Evolutionary conservation across 2,888 invertebrate species (phyloP).

Genomic region (Crocallis elinguaria): DNA sequence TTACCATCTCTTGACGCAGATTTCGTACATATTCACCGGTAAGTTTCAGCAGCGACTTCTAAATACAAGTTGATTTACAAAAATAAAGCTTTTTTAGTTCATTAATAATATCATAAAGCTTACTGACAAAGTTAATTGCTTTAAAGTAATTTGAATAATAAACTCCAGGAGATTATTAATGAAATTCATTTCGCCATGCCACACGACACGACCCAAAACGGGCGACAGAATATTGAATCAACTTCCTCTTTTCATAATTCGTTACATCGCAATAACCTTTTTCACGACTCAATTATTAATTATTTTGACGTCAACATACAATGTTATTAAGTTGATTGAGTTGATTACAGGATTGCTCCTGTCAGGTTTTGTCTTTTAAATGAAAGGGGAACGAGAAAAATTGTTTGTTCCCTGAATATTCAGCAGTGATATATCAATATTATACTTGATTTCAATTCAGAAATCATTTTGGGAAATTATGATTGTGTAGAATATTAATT

Average conservation of each 20-base stretch:
- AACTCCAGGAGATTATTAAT: neutral
- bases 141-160: neutral
- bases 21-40: neutral
- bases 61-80: neutral
- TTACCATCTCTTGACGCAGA: neutral
- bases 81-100: constrained; percentile 6
- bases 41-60: constrained; percentile 1
- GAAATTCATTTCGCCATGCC: neutral
- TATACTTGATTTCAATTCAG: no score
- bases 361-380: constrained; percentile 9
- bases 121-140: constrained; percentile 16
- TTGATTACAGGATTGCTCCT: constrained; percentile 27
- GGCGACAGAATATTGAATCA: constrained; percentile 4
- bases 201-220: no score
- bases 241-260: constrained; percentile 9
- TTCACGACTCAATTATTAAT: constrained; percentile 30
- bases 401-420: constrained; percentile 2
- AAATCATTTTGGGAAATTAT: no score
- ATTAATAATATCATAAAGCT: constrained; percentile 16
- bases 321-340: constrained; percentile 29
- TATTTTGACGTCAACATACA: constrained; percentile 28
- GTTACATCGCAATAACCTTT: constrained; percentile 26
- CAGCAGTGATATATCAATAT: no score
- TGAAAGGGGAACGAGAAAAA: neutral
- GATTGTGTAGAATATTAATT: no score